Evolutionary conservation across 2,888 invertebrate genomes (phyloP).

Genomic region (Trypoxylon attenuatum): DNA sequence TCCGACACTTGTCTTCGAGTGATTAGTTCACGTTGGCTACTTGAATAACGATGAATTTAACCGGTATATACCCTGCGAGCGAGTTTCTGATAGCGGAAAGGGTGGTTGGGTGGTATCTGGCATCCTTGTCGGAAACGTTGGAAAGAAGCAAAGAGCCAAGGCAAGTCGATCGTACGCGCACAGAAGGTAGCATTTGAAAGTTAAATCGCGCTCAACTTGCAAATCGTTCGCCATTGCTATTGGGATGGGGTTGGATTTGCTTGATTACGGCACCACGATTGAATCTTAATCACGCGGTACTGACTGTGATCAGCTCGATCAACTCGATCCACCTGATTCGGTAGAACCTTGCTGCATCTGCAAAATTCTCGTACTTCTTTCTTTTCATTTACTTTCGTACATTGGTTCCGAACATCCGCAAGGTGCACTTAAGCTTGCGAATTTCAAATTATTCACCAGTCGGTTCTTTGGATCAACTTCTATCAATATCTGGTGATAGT

Average conservation of each 20-base stretch:
- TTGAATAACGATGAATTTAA: conserved; percentile 32
- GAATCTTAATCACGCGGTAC: conserved; percentile 50
- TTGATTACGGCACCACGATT: conserved; percentile 48
- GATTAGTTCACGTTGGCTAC: conserved; percentile 23
- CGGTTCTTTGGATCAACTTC: no score
- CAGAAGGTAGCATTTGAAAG: conserved; percentile 54
- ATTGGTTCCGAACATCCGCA: no score
- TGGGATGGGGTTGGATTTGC: conserved; percentile 17
- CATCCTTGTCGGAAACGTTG: no score
- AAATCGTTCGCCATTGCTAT: conserved; percentile 46
- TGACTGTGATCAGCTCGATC: conserved; percentile 18
- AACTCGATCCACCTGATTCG: background rate
- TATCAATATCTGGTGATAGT: no score
- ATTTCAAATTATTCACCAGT: no score
- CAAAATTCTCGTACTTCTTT: no score
- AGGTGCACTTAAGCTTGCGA: no score
- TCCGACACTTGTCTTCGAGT: conserved; percentile 1
- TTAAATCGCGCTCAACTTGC: conserved; percentile 62
- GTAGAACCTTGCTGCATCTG: background rate
- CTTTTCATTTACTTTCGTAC: no score
- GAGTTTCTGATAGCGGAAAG: no score
- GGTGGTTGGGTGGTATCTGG: no score
- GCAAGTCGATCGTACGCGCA: conserved; percentile 10
- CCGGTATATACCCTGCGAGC: no score
- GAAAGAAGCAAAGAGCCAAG: conserved; percentile 22